These are phyloP conservation scores for Pygmarrhopalites habei DNA, from an alignment of 1,140 invertebrate species.

Conservation along the genomic window DNA sequence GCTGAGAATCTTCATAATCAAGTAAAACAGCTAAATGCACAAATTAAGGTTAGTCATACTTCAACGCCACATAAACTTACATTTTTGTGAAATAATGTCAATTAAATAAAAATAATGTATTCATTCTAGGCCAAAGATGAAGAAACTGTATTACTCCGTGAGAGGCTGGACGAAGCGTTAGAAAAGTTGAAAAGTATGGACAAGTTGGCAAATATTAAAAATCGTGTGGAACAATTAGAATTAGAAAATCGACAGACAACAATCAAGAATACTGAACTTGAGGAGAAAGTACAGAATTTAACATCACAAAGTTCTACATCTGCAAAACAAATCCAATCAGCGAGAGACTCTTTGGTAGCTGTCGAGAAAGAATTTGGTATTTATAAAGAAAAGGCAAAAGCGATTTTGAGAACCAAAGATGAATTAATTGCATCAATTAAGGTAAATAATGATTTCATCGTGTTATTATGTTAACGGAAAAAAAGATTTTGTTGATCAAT, in stretches of 20 bases:
- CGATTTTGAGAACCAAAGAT: constrained; percentile 34
- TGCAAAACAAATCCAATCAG: constrained; percentile 19
- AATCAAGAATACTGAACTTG: constrained; percentile 10
- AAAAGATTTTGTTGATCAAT: too few relatives aligned
- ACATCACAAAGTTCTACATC: background rate
- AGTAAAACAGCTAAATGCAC: background rate
- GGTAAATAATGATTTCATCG: too few relatives aligned
- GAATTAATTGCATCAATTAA: constrained; percentile 32
- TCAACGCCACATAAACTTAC: too few relatives aligned
- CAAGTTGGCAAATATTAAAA: constrained; percentile 14
- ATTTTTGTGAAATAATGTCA: too few relatives aligned
- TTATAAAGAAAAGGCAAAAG: constrained; percentile 38
- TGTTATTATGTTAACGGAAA: too few relatives aligned
- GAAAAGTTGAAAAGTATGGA: constrained; percentile 23
- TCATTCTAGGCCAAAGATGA: constrained; percentile 25
- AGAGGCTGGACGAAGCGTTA: constrained; percentile 24
- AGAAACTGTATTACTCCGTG: constrained; percentile 15
- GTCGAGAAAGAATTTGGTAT: constrained; percentile 26
- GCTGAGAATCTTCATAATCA: background rate
- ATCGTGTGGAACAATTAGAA: constrained; percentile 28
- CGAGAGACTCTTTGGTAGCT: constrained; percentile 16
- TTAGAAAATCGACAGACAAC: constrained; percentile 28
- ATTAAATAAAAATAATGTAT: too few relatives aligned
- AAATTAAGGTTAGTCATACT: constrained; percentile 1
- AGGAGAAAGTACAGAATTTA: constrained; percentile 1